A percentile compares a stretch with the other conserved stretches of the same genome.
Conservation (phyloP, 2,113 vertebrate species). For the Brienomyrus brachyistius region DNA sequence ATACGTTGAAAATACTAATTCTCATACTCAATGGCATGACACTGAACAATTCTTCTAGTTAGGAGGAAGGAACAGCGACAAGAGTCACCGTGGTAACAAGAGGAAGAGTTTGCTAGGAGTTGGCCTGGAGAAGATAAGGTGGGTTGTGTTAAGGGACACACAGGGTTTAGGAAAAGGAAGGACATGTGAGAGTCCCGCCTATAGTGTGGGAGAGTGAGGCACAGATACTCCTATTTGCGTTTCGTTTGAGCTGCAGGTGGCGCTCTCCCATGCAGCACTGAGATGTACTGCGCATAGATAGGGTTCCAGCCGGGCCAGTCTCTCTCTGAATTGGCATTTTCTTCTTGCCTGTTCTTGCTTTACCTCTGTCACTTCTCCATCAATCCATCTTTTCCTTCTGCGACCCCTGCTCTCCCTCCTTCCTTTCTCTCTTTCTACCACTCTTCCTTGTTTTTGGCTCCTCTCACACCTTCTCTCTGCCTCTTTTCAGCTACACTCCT, state of each 20-base stretch:
- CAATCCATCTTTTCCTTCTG: not conserved
- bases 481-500: conserved; percentile 59
- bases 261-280: not conserved
- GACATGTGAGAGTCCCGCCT: not conserved
- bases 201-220: not conserved
- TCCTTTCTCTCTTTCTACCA: not conserved
- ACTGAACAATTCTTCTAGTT: not conserved
- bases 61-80: not conserved
- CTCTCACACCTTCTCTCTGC: conserved; percentile 53
- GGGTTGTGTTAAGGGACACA: not conserved
- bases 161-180: not conserved
- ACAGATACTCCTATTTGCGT: not conserved
- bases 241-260: not conserved
- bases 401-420: not conserved
- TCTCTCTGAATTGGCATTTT: conserved; percentile 9
- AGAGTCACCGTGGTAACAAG: not conserved
- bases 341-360: not conserved
- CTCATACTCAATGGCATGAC: not conserved
- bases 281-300: not conserved
- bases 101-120: not conserved
- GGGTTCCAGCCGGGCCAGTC: not conserved
- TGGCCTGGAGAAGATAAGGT: not conserved
- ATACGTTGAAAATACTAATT: not conserved
- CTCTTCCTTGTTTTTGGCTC: conserved; percentile 27
- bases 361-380: not conserved